phyloP scores from a whole-genome alignment of 2,888 invertebrate genomes.

The Globia sparganii region DNA sequence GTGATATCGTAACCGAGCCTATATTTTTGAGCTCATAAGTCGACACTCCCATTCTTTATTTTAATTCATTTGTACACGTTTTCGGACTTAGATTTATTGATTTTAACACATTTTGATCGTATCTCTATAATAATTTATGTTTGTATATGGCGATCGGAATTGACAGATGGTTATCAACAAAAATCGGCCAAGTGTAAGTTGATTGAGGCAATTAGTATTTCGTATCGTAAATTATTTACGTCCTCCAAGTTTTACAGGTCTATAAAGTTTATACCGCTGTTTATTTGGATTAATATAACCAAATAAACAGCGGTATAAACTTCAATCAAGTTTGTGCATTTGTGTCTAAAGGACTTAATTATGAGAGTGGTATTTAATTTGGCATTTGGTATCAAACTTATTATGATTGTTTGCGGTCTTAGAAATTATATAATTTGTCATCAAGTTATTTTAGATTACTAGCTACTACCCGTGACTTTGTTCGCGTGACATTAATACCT shows the following conservation, averaged over 20 bases:
- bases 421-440: neutral
- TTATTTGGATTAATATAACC: constrained; percentile 45
- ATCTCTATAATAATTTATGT: constrained; percentile 55
- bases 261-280: constrained; percentile 37
- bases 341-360: neutral
- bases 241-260: constrained; percentile 35
- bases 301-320: too few species aligned
- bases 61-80: constrained; percentile 56
- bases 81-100: constrained; percentile 54
- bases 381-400: neutral
- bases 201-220: constrained; percentile 46
- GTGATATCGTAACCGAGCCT: constrained; percentile 16
- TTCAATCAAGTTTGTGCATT: constrained; percentile 24
- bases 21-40: constrained; percentile 32
- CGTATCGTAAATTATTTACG: constrained; percentile 37
- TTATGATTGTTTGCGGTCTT: neutral
- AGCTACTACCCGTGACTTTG: too few species aligned
- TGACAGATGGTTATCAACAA: constrained; percentile 55
- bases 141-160: constrained; percentile 33
- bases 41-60: constrained; percentile 36
- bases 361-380: neutral
- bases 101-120: constrained; percentile 53
- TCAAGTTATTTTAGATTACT: neutral
- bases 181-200: constrained; percentile 38
- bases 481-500: too few species aligned